These are phyloP conservation scores for Oreochromis aureus DNA, from an alignment of 2,113 vertebrate species.

Conservation along the genomic window DNA sequence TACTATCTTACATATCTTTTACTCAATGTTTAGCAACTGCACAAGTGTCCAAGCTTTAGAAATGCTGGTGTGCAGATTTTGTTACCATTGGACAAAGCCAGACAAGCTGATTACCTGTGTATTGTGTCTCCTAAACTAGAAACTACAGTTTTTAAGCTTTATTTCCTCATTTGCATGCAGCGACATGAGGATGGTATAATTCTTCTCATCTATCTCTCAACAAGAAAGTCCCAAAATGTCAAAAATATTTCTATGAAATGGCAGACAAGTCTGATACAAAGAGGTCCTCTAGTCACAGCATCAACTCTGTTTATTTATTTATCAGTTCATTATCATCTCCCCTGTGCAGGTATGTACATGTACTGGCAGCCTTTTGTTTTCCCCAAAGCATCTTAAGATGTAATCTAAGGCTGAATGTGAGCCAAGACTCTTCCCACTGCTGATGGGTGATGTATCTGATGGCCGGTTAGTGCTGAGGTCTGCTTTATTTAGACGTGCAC, in stretches of 20 bases:
- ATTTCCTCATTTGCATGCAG: not conserved
- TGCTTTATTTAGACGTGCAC: slow-evolving; percentile 36
- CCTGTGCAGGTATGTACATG: not conserved
- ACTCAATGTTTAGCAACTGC: not conserved
- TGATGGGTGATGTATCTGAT: slow-evolving; percentile 17
- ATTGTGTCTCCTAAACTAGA: not conserved
- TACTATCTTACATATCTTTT: not conserved
- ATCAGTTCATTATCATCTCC: not conserved
- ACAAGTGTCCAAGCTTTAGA: not conserved
- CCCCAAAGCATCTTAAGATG: slow-evolving; percentile 21
- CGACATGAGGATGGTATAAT: not conserved
- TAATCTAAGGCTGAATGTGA: slow-evolving; percentile 22
- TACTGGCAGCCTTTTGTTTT: not conserved
- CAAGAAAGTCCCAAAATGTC: not conserved
- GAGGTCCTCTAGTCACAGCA: not conserved
- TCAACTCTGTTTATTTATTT: not conserved
- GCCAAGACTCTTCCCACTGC: slow-evolving; percentile 1
- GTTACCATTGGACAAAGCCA: not conserved
- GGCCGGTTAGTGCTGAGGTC: slow-evolving; percentile 20
- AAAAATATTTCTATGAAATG: not conserved
- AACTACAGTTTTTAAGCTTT: not conserved
- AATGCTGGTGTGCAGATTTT: not conserved
- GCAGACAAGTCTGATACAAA: not conserved
- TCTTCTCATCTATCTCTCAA: not conserved
- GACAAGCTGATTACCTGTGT: not conserved